These are phyloP conservation scores for Eriosoma lanigerum DNA, from an alignment of 1,140 invertebrate genomes.

Conservation along the genomic window DNA sequence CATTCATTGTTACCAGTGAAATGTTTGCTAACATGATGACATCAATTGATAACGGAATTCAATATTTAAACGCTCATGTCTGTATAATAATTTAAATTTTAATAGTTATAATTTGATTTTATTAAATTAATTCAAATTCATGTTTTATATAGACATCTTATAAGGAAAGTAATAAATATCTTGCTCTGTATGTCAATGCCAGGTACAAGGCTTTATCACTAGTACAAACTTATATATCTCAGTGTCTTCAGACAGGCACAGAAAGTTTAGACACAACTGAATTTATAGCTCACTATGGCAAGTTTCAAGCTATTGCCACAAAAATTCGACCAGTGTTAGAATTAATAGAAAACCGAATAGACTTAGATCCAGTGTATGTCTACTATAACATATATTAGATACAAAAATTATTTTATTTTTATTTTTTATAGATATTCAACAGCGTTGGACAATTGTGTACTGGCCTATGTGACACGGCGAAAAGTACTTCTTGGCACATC, in stretches of 20 bases:
- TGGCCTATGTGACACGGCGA: conserved; percentile 79
- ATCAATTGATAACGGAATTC: conserved; percentile 32
- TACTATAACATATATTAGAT: conserved; percentile 34
- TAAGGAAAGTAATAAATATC: conserved; percentile 44
- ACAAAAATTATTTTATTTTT: conserved; percentile 42
- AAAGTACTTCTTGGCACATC: conserved; percentile 73
- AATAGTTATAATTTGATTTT: background rate
- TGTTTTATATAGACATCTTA: conserved; percentile 20
- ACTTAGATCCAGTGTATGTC: conserved; percentile 70
- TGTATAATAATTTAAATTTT: conserved; percentile 21
- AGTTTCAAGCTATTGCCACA: conserved; percentile 85
- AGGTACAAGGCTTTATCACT: conserved; percentile 39
- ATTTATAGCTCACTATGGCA: conserved; percentile 69
- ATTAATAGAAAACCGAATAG: conserved; percentile 75
- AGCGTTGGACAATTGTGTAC: conserved; percentile 79
- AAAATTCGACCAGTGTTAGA: conserved; percentile 79
- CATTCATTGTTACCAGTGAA: conserved; percentile 46
- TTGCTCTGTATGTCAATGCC: conserved; percentile 38
- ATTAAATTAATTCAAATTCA: background rate
- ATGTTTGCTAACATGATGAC: conserved; percentile 40
- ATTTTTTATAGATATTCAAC: conserved; percentile 67
- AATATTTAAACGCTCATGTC: conserved; percentile 39
- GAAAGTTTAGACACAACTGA: conserved; percentile 54
- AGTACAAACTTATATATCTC: conserved; percentile 37
- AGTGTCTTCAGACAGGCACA: conserved; percentile 35